Conservation (phyloP, 2,888 invertebrate genomes). For the Eupeodes latifasciatus region DNA sequence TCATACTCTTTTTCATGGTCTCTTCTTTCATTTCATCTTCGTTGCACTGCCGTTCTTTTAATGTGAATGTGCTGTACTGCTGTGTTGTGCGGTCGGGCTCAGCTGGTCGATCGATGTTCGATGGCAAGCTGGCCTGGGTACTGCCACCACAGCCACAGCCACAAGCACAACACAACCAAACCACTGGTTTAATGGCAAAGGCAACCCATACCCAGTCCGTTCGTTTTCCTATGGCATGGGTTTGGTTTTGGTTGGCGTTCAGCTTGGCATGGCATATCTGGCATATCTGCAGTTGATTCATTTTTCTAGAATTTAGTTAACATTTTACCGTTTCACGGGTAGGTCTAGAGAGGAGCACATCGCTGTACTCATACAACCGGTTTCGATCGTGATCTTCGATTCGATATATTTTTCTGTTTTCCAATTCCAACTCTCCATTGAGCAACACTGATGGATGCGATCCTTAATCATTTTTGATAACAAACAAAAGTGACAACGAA, state of each 20-base stretch:
- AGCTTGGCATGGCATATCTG: not conserved
- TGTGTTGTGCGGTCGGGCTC: not conserved
- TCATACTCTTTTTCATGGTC: constrained; percentile 33
- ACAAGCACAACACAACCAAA: too few relatives aligned
- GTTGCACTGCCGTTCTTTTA: constrained; percentile 33
- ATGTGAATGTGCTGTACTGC: not conserved
- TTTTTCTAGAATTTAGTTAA: constrained; percentile 55
- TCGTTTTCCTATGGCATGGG: not conserved
- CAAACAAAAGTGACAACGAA: constrained; percentile 38
- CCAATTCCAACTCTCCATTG: constrained; percentile 8
- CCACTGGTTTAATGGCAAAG: not conserved
- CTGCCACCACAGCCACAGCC: too few relatives aligned
- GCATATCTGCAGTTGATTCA: constrained; percentile 38
- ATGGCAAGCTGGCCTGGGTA: not conserved
- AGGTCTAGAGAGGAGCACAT: constrained; percentile 17
- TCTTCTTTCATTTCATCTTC: constrained; percentile 46
- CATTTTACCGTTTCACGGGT: constrained; percentile 64
- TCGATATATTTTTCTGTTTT: not conserved
- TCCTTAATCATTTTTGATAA: constrained; percentile 31
- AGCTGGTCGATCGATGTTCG: constrained; percentile 7
- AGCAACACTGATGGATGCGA: constrained; percentile 25
- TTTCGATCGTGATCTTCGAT: constrained; percentile 59
- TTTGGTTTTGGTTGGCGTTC: too few relatives aligned
- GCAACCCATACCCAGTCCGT: not conserved
- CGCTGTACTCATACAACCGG: constrained; percentile 59